Conservation (phyloP, 2,113 vertebrate species). For the Otolemur garnettii region DNA sequence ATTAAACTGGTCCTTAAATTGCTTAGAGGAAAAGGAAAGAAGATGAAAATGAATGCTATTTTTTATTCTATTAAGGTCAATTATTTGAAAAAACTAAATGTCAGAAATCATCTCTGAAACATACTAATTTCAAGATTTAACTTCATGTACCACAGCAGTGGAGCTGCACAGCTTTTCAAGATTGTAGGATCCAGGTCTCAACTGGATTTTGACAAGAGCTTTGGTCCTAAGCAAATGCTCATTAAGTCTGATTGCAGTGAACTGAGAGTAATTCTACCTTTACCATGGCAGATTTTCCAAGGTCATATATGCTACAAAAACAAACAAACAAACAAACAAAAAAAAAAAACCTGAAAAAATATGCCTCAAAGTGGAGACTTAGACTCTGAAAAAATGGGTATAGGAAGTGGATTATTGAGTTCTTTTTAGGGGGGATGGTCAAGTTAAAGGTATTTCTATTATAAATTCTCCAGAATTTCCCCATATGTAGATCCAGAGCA, state of each 20-base stretch:
- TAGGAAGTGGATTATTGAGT: neutral
- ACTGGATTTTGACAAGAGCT: neutral
- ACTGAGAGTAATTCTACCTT: neutral
- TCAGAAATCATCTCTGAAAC: neutral
- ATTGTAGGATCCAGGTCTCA: neutral
- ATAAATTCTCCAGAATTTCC: neutral
- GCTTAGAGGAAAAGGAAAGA: neutral
- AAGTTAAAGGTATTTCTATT: neutral
- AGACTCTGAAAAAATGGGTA: neutral
- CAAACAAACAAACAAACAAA: neutral
- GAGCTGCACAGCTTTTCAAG: neutral
- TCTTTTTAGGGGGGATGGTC: neutral
- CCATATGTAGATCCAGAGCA: neutral
- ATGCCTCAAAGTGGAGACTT: neutral
- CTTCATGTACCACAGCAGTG: neutral
- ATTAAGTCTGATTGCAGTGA: neutral
- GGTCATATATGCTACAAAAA: neutral
- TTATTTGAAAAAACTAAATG: slow-evolving; percentile 30
- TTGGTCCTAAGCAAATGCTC: neutral
- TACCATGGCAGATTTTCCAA: slow-evolving; percentile 7
- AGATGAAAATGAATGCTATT: neutral
- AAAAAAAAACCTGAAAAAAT: neutral
- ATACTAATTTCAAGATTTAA: slow-evolving; percentile 35
- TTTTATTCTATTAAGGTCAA: neutral
- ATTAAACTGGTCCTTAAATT: slow-evolving; percentile 28